Conservation (phyloP, 2,113 vertebrate species). For the Laticauda laticaudata region DNA sequence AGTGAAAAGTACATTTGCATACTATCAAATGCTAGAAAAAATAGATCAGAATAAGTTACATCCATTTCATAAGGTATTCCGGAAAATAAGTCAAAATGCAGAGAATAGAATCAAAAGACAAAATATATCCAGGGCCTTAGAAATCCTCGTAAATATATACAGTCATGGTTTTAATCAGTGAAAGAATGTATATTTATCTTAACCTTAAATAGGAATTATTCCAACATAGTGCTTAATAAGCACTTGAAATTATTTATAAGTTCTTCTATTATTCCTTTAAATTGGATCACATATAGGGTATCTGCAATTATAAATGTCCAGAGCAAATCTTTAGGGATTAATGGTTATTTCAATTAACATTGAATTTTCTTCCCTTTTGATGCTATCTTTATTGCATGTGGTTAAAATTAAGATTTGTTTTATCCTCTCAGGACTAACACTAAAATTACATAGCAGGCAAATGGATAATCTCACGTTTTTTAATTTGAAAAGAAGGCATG, state of each 20-base stretch:
- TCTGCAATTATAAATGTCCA: not conserved
- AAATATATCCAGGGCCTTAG: constrained; percentile 44
- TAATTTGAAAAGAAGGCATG: not conserved
- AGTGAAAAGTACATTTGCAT: not conserved
- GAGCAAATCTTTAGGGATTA: not conserved
- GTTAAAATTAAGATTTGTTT: not conserved
- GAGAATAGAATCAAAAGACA: constrained; percentile 31
- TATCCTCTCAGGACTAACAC: not conserved
- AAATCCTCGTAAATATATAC: constrained; percentile 35
- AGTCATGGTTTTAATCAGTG: constrained; percentile 35
- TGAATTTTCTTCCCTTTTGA: not conserved
- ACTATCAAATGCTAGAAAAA: constrained; percentile 27
- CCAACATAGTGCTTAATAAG: not conserved
- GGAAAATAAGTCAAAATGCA: constrained; percentile 32
- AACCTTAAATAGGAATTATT: constrained; percentile 18
- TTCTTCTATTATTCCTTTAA: not conserved
- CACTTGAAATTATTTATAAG: constrained; percentile 5
- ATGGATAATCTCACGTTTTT: not conserved
- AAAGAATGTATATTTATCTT: constrained; percentile 46
- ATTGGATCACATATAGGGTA: not conserved
- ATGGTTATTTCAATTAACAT: not conserved
- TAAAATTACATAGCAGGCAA: not conserved
- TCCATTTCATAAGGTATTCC: constrained; percentile 34
- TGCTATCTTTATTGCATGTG: not conserved
- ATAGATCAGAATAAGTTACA: constrained; percentile 42